These are phyloP conservation scores for Ethmia dodecea DNA, from an alignment of 2,888 invertebrate genomes.

Conservation along the genomic window DNA sequence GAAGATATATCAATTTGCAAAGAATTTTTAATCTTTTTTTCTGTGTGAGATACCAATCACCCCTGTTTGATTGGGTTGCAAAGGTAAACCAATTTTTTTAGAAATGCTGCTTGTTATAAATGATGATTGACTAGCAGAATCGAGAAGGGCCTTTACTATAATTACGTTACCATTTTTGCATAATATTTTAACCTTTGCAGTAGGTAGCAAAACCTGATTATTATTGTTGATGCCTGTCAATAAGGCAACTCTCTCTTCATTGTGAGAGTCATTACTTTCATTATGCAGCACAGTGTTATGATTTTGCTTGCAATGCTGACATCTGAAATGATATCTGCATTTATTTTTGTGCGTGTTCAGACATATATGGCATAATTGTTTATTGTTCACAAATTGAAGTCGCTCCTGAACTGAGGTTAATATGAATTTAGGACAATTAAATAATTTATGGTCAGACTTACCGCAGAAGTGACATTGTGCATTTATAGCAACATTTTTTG, in stretches of 20 bases:
- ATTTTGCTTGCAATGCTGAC: background rate
- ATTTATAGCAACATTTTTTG: background rate
- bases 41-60: slow-evolving; percentile 2
- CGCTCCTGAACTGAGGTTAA: slow-evolving; percentile 1
- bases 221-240: background rate
- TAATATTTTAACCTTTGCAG: slow-evolving; percentile 6
- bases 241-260: background rate
- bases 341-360: slow-evolving; percentile 7
- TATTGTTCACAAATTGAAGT: slow-evolving; percentile 4
- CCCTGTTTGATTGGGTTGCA: background rate
- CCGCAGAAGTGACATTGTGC: background rate
- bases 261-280: background rate
- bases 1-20: background rate
- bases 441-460: slow-evolving; percentile 14
- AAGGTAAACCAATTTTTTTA: slow-evolving; percentile 1
- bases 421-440: slow-evolving; percentile 8
- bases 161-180: slow-evolving; percentile 5
- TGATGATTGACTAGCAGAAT: slow-evolving; percentile 9
- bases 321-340: slow-evolving; percentile 13
- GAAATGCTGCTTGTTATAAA: slow-evolving; percentile 3
- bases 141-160: slow-evolving; percentile 8
- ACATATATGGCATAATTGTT: background rate
- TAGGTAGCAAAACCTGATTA: slow-evolving; percentile 9
- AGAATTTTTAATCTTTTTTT: background rate
- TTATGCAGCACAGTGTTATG: slow-evolving; percentile 12